A percentile compares a stretch with the other conserved stretches of the same genome.
Evolutionary conservation across 37 sponge, comb jelly and placozoan genomes (phyloP).

Genomic region (Spongilla lacustris): DNA sequence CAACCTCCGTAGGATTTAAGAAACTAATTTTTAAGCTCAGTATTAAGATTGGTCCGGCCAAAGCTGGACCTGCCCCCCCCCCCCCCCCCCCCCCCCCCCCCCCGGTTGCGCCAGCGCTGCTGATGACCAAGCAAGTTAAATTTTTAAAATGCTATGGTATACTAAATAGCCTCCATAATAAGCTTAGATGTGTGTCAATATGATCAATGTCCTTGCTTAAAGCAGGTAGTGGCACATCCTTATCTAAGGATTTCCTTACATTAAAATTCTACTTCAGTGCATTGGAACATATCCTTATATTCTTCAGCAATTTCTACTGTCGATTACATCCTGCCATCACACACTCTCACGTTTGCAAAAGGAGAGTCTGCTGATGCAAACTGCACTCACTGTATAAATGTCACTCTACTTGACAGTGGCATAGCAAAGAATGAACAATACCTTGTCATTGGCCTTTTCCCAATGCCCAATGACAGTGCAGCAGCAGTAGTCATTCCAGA

Average conservation of each 20-base stretch:
- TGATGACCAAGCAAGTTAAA: too few relatives aligned
- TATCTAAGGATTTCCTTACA: too few relatives aligned
- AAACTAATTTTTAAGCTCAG: background rate
- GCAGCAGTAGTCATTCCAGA: background rate
- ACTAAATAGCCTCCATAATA: too few relatives aligned
- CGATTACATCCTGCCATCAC: background rate
- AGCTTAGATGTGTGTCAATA: too few relatives aligned
- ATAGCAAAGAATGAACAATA: background rate
- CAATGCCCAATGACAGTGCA: background rate
- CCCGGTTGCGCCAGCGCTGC: background rate
- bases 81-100: constrained; percentile 1
- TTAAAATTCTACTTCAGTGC: too few relatives aligned
- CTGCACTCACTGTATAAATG: background rate
- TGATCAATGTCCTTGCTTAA: too few relatives aligned
- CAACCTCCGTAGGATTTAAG: background rate
- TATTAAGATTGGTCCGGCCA: background rate
- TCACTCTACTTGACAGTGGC: background rate
- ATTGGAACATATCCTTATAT: too few relatives aligned
- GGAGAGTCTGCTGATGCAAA: background rate
- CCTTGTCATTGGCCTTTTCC: background rate
- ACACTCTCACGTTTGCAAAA: background rate
- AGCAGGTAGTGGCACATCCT: too few relatives aligned
- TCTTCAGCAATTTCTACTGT: too few relatives aligned
- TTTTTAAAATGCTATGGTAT: too few relatives aligned
- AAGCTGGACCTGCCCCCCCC: background rate